These are phyloP conservation scores for Rhyzopertha dominica DNA, from an alignment of 1,140 invertebrate species.

Conservation along the genomic window DNA sequence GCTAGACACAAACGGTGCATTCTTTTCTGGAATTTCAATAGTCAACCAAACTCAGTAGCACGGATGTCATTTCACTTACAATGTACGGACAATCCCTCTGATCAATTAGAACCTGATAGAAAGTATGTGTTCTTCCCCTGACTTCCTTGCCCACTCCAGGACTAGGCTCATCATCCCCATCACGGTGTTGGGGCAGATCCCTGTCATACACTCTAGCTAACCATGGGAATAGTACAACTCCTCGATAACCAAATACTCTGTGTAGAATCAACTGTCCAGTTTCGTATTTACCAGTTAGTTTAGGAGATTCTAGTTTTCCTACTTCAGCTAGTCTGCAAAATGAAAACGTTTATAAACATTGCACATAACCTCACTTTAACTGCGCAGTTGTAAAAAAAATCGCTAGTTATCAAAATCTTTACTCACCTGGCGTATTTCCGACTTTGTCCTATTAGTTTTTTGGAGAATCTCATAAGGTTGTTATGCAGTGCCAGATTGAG, in stretches of 20 bases:
- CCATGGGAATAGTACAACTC: slow-evolving; percentile 95
- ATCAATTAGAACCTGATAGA: slow-evolving; percentile 96
- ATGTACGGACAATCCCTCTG: slow-evolving; percentile 93
- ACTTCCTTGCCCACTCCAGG: slow-evolving; percentile 74
- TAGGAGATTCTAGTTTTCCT: slow-evolving; percentile 74
- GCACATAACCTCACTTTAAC: background rate
- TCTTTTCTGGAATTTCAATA: too few species aligned
- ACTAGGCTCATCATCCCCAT: slow-evolving; percentile 32
- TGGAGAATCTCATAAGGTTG: too few species aligned
- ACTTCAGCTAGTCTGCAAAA: slow-evolving; percentile 69
- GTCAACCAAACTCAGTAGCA: too few species aligned
- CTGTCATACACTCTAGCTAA: slow-evolving; percentile 89
- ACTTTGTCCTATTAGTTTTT: too few species aligned
- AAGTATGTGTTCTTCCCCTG: slow-evolving; percentile 86
- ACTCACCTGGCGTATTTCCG: too few species aligned
- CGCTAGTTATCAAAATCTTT: too few species aligned
- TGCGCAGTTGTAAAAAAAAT: background rate
- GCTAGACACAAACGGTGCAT: too few species aligned
- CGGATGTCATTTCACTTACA: too few species aligned
- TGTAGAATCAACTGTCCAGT: slow-evolving; percentile 94
- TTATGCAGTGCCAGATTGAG: too few species aligned
- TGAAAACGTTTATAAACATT: background rate
- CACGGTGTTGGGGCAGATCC: slow-evolving; percentile 59
- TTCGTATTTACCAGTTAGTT: slow-evolving; percentile 85
- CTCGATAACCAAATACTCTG: slow-evolving; percentile 91